Evolutionary conservation across 2,113 vertebrate genomes (phyloP), one percentile per base, ranked within the genome.

Genomic region (Sebastes schlegelii): DNA sequence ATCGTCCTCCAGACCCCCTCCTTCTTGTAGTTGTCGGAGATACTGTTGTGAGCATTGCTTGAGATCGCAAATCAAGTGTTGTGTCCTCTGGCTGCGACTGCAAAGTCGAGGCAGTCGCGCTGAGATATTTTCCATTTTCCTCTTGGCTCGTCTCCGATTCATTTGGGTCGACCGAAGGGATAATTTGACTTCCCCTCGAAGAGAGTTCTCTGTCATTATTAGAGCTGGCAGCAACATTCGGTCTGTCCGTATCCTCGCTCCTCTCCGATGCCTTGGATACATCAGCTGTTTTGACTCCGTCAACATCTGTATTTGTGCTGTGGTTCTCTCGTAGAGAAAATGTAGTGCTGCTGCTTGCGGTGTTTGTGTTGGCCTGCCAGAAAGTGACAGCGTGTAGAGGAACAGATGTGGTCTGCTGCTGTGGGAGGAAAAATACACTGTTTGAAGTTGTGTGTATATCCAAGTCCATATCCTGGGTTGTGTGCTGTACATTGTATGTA

Each of bases 341-440:
- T 62, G 74, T 69, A 34, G 11, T 21, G 52, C 84, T 78, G 66
- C 85, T 86, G 76, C 75, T 83, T 12, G 43, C 68, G 66, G 52
- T 78, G 64, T 89, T 91, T 76, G 80, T 62, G 65, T 61, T 72
- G 8, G 26, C 21, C 62, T 92, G 90, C 87, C 79, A 76, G 57
- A 77, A 12, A 61, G 80, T 88, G 78, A 91, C 72, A 68, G 62
- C 58, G 21, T 84, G 26, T 75, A 75, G 68, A 40, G 92, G 89
- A 87, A 46, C 89, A 93, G 91, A 89, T 91, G 93, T 93, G 82
- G 93, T 68, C 70, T 88, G 88, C 70, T 89, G 88, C 70, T 89
- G 88, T 58, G 88, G 77, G 71, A 87, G 70, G 80, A 80, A 72
- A 86, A 87, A 68, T 21, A 61, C 66, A 55, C 74, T 68, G 19